These are phyloP conservation scores for Drosophila suboccidentalis DNA, from an alignment of 2,888 invertebrate species.

Conservation along the genomic window DNA sequence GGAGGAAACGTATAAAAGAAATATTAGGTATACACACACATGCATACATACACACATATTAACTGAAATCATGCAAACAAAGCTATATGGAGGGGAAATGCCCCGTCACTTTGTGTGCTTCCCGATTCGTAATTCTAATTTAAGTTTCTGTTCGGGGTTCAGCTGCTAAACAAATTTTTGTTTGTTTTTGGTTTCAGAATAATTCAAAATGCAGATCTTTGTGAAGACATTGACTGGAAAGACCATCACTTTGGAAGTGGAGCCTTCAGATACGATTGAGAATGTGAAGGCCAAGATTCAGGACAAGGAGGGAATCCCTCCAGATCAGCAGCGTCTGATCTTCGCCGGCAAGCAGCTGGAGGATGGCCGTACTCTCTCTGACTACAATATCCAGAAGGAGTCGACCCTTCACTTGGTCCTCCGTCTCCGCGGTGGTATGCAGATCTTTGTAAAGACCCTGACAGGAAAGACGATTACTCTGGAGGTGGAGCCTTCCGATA, in stretches of 20 bases:
- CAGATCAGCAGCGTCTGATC: too few relatives aligned
- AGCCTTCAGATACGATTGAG: too few relatives aligned
- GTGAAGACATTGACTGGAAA: slow-evolving; percentile 78
- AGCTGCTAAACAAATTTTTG: slow-evolving; percentile 11
- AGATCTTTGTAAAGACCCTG: slow-evolving; percentile 74
- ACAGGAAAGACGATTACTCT: slow-evolving; percentile 76
- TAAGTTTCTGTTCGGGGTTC: slow-evolving; percentile 2
- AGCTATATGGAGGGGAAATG: slow-evolving; percentile 18
- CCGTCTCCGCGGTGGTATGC: slow-evolving; percentile 95
- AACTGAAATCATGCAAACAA: slow-evolving; percentile 13
- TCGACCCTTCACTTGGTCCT: slow-evolving; percentile 89
- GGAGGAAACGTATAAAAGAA: slow-evolving; percentile 11
- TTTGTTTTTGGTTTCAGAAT: slow-evolving; percentile 48
- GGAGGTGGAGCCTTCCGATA: slow-evolving; percentile 70
- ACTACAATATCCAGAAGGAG: slow-evolving; percentile 65
- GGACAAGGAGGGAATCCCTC: too few relatives aligned
- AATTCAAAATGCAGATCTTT: slow-evolving; percentile 78
- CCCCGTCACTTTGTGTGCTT: not conserved
- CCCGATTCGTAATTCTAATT: not conserved
- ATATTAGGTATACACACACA: not conserved
- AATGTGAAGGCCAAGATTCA: too few relatives aligned
- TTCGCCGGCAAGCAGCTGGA: slow-evolving; percentile 85
- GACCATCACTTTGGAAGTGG: slow-evolving; percentile 70
- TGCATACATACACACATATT: not conserved
- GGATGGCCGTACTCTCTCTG: slow-evolving; percentile 90